These are phyloP conservation scores for Solenopsis invicta DNA, from an alignment of 1,140 invertebrate genomes.

Conservation along the genomic window DNA sequence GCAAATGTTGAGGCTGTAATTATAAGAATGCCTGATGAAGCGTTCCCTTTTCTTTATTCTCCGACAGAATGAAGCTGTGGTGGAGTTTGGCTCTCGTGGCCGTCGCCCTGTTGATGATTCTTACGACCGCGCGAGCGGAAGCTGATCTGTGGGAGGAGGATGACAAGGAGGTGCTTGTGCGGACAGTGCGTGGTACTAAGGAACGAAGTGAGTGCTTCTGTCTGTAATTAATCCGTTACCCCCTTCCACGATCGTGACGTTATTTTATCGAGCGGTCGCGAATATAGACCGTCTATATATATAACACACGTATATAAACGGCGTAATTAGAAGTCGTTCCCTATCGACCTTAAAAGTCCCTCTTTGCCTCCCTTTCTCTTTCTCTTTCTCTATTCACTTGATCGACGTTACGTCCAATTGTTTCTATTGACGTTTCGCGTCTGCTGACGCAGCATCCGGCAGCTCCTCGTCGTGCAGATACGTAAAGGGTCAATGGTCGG, in stretches of 20 bases:
- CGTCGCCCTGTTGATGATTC: constrained; percentile 81
- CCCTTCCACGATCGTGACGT: not conserved
- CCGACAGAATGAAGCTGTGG: constrained; percentile 84
- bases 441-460: constrained; percentile 82
- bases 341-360: constrained; percentile 27
- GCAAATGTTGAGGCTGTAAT: constrained; percentile 41
- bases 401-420: constrained; percentile 70
- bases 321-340: constrained; percentile 47
- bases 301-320: not conserved
- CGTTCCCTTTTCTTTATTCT: constrained; percentile 65
- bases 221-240: constrained; percentile 54
- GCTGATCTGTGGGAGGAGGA: constrained; percentile 88
- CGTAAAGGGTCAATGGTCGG: constrained; percentile 93
- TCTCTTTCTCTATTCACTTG: constrained; percentile 60
- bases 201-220: constrained; percentile 87
- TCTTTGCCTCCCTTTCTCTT: not conserved
- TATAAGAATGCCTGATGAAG: constrained; percentile 46
- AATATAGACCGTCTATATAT: constrained; percentile 17
- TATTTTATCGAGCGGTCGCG: constrained; percentile 11
- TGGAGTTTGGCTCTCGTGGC: constrained; percentile 83
- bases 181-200: constrained; percentile 92
- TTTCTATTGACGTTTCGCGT: constrained; percentile 75
- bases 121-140: constrained; percentile 80
- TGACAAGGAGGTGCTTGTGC: constrained; percentile 92
- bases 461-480: constrained; percentile 90